Conservation (phyloP, 2,888 invertebrate genomes). For the Cephus spinipes region DNA sequence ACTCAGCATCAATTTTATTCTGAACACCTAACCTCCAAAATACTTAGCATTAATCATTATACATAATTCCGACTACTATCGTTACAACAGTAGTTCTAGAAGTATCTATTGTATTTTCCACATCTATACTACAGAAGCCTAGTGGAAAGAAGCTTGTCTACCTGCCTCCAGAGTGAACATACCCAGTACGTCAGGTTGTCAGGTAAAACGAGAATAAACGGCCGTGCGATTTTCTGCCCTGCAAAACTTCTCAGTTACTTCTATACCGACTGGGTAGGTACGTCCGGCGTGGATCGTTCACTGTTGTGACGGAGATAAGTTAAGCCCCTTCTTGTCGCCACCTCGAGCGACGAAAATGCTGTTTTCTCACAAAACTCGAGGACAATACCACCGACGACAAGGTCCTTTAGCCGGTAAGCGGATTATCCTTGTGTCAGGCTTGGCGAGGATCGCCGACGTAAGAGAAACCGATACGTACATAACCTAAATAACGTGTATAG, state of each 20-base stretch:
- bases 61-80: neutral
- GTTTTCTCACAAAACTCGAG: slow-evolving; percentile 64
- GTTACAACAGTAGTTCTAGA: neutral
- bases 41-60: neutral
- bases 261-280: neutral
- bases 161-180: neutral
- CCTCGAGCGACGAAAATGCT: slow-evolving; percentile 66
- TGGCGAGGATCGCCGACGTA: slow-evolving; percentile 11
- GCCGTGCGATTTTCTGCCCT: neutral
- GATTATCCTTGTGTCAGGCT: slow-evolving; percentile 49
- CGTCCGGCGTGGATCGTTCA: slow-evolving; percentile 21
- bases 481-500: slow-evolving; percentile 14
- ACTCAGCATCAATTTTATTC: neutral
- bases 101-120: neutral
- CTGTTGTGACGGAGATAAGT: slow-evolving; percentile 64
- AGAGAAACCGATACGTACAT: slow-evolving; percentile 51
- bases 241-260: neutral
- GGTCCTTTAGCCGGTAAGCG: slow-evolving; percentile 49
- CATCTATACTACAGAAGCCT: neutral
- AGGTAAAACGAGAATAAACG: neutral
- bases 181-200: neutral
- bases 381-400: slow-evolving; percentile 56
- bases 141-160: neutral
- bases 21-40: neutral
- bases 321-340: slow-evolving; percentile 64